Percentiles rank a stretch among this genome's conserved stretches.
phyloP scores from a whole-genome alignment of 2,797 vertebrate genomes.

The Coluber constrictor region DNA sequence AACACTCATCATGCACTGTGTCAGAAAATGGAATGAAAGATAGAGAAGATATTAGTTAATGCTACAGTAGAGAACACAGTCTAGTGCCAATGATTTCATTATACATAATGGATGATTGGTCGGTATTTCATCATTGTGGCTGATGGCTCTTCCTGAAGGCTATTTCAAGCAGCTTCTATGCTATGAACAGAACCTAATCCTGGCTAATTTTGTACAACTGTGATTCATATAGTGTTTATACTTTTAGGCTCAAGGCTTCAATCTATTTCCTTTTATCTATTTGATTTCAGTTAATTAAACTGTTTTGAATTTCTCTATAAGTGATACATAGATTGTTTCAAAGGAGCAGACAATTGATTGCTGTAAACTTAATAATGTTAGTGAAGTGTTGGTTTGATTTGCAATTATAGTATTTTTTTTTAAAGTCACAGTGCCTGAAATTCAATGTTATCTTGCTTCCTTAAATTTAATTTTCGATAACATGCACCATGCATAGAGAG shows the following conservation, averaged over 20 bases:
- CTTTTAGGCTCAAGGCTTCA: not conserved
- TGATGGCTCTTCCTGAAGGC: not conserved
- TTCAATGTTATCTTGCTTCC: not conserved
- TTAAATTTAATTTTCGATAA: not conserved
- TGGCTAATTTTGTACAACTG: not conserved
- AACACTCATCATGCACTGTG: not conserved
- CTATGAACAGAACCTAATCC: not conserved
- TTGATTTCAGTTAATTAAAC: conserved; percentile 1
- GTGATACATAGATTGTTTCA: not conserved
- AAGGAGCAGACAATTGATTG: not conserved
- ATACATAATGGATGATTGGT: not conserved
- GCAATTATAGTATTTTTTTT: not conserved
- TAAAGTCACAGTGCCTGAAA: not conserved
- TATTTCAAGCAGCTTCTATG: not conserved
- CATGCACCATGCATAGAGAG: not conserved
- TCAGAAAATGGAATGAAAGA: not conserved
- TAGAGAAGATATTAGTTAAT: not conserved
- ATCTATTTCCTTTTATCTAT: not conserved
- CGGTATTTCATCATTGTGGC: not conserved
- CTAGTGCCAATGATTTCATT: not conserved
- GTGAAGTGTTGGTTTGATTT: not conserved
- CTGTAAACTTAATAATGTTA: not conserved
- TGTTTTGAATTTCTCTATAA: not conserved
- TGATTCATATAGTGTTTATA: not conserved
- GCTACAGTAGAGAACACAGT: not conserved